phyloP scores from a whole-genome alignment of 1,140 invertebrate genomes.

The Dendroctonus valens region DNA sequence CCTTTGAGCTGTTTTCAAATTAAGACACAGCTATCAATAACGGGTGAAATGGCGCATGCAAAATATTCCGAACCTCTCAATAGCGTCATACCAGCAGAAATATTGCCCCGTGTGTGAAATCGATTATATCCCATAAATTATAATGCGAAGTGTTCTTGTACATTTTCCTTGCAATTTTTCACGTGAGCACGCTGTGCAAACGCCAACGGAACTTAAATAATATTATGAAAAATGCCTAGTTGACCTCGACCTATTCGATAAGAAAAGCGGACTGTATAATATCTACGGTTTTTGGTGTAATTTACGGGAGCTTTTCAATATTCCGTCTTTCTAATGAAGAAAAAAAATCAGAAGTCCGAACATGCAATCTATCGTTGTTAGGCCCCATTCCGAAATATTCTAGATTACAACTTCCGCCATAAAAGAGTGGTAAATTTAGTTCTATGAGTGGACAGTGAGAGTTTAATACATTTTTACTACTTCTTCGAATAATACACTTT shows the following conservation, averaged over 20 bases:
- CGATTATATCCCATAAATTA: constrained; percentile 32
- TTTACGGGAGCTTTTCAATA: constrained; percentile 23
- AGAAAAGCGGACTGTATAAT: constrained; percentile 28
- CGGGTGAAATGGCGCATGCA: constrained; percentile 11
- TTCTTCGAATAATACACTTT: too few relatives aligned
- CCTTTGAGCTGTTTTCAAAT: constrained; percentile 15
- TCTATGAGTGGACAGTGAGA: too few relatives aligned
- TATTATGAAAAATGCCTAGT: constrained; percentile 23
- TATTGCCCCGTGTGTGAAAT: constrained; percentile 28
- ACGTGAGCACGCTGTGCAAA: constrained; percentile 21
- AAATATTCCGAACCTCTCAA: neutral
- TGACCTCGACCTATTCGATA: constrained; percentile 24
- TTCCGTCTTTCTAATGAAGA: constrained; percentile 23
- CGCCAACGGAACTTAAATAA: constrained; percentile 17
- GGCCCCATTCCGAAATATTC: too few relatives aligned
- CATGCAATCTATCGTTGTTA: constrained; percentile 11
- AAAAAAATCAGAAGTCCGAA: constrained; percentile 7
- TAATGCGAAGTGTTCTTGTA: constrained; percentile 27
- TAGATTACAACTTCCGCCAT: too few relatives aligned
- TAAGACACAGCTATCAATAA: constrained; percentile 19
- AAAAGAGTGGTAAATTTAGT: neutral
- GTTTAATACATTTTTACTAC: too few relatives aligned
- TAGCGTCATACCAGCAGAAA: constrained; percentile 1
- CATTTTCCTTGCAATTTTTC: constrained; percentile 22
- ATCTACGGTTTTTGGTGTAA: constrained; percentile 16